Evolutionary conservation across 2,113 vertebrate species (phyloP), one percentile per base, ranked within the genome.

Genomic region (Andinoacara biseriatus): DNA sequence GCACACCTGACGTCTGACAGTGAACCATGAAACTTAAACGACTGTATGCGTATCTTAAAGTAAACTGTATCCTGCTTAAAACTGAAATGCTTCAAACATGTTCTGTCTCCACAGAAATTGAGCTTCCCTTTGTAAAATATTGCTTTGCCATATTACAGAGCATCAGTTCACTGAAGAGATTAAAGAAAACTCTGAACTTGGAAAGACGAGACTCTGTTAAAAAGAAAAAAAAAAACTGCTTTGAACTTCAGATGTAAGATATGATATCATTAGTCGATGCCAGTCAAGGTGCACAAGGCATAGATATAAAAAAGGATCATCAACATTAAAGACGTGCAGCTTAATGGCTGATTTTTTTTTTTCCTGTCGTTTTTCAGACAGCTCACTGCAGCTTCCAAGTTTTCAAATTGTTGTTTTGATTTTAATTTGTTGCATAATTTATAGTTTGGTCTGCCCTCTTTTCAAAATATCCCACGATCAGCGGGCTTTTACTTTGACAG

Each of bases 341-440:
- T 49, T 49, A 17, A 17, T 17, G 5, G 46, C 46, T 49, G 10
- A 14, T 15, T 15, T 49, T 46, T 46, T 46, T 17, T 14, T 46
- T 26, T 14, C 26, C 63, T 67, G 14, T 67, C 10, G 43, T 69
- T 69, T 69, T 76, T 17, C 35, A 76, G 10, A 58, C 56, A 58
- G 57, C 18, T 65, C 40, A 40, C 15, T 15, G 17, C 60, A 62
- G 17, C 9, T 14, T 58, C 15, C 40, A 22, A 7, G 4, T 14
- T 76, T 74, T 82, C 2, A 72, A 52, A 58, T 67, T 58, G 46
- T 3, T 58, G 14, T 80, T 76, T 65, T 74, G 22, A 74, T 56
- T 82, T 33, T 26, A 40, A 15, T 57, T 1, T 63, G 20, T 83
- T 90, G 67, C 49, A 61, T 85, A 67, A 57, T 80, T 84, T 54